Conservation (phyloP, 2,113 vertebrate species). For the Axis porcinus region DNA sequence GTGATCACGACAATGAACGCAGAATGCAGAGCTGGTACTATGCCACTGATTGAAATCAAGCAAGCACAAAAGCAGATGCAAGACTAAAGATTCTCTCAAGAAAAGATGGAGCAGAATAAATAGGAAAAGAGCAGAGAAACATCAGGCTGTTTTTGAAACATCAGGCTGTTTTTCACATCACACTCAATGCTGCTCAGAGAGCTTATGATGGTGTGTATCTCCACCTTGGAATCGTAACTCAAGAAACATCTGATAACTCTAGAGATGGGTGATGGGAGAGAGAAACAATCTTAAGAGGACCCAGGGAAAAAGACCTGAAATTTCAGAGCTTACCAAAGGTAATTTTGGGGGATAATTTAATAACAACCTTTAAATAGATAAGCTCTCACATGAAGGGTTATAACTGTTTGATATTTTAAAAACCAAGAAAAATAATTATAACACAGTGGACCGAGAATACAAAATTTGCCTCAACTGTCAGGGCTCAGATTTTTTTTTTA, state of each 20-base stretch:
- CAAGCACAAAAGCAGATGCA: neutral
- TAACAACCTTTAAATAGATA: neutral
- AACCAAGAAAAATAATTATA: neutral
- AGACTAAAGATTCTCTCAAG: neutral
- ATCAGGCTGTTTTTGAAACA: neutral
- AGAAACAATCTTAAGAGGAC: neutral
- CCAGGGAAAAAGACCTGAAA: neutral
- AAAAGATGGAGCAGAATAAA: neutral
- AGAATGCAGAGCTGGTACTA: neutral
- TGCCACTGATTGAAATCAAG: neutral
- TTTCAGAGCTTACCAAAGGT: neutral
- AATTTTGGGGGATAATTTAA: neutral
- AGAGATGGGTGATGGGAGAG: neutral
- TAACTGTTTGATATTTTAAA: slow-evolving; percentile 12
- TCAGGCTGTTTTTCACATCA: neutral
- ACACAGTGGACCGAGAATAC: neutral
- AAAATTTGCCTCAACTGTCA: neutral
- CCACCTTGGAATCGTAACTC: neutral
- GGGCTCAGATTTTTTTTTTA: neutral
- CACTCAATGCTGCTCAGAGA: neutral
- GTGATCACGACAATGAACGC: neutral
- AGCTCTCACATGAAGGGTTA: neutral
- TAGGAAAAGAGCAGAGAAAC: neutral
- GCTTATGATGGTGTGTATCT: neutral
- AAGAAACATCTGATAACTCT: neutral